Evolutionary conservation across 2,888 invertebrate species (phyloP).

Genomic region (Ctenicera cuprea): DNA sequence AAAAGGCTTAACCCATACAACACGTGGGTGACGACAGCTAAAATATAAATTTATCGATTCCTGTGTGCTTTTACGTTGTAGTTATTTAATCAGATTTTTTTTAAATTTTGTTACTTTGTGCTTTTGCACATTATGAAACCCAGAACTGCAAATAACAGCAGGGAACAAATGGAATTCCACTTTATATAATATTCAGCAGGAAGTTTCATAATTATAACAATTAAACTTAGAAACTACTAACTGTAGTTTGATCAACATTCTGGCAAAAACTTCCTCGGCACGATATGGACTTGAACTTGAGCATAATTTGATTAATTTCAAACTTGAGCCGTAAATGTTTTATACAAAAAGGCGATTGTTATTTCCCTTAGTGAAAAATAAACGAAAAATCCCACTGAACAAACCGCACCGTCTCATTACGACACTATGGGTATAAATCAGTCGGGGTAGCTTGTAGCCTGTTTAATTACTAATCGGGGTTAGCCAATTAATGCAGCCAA

Average conservation of each 20-base stretch:
- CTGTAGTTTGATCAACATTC: conserved; percentile 23
- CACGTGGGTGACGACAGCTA: conserved; percentile 1
- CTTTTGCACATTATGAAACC: too few relatives aligned
- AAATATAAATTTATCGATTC: background rate
- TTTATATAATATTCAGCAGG: conserved; percentile 19
- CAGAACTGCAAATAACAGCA: too few relatives aligned
- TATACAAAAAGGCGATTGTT: background rate
- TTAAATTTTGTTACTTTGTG: too few relatives aligned
- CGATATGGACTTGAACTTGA: too few relatives aligned
- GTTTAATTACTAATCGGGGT: conserved; percentile 69
- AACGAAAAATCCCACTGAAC: conserved; percentile 10
- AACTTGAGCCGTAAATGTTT: background rate
- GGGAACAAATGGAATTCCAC: conserved; percentile 9
- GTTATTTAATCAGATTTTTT: background rate
- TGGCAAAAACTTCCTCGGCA: background rate
- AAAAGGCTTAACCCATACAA: conserved; percentile 32
- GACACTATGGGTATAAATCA: conserved; percentile 50
- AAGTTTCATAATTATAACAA: conserved; percentile 18
- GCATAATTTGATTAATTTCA: too few relatives aligned
- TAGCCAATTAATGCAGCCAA: conserved; percentile 68
- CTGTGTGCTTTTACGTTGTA: background rate
- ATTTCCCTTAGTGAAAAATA: background rate
- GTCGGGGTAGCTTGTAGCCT: conserved; percentile 59
- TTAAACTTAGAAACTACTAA: conserved; percentile 23
- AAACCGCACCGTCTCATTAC: conserved; percentile 49